Evolutionary conservation across 1,140 invertebrate genomes (phyloP).

Genomic region (Heliconius melpomene): DNA sequence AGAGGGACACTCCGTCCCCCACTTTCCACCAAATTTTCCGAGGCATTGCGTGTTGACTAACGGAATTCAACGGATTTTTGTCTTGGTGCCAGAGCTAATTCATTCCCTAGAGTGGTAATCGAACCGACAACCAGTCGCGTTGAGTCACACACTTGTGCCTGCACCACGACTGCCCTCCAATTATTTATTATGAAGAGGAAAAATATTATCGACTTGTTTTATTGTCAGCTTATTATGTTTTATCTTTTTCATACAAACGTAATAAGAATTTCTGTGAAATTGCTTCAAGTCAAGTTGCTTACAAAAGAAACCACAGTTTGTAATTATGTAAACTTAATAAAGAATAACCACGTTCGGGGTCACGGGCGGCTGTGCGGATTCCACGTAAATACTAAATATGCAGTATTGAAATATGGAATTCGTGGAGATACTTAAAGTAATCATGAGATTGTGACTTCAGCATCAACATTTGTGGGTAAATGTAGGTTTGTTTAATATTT

Average conservation of each 20-base stretch:
- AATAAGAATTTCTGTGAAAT: conserved; percentile 35
- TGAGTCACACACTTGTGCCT: too few relatives aligned
- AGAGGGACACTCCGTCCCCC: too few relatives aligned
- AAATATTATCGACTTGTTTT: not conserved
- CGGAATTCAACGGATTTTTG: too few relatives aligned
- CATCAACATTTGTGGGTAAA: not conserved
- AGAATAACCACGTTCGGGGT: conserved; percentile 39
- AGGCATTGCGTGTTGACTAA: too few relatives aligned
- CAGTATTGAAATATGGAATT: conserved; percentile 6
- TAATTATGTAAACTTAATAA: conserved; percentile 46
- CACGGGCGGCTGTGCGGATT: conserved; percentile 35
- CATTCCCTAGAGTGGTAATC: too few relatives aligned
- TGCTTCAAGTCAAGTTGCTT: conserved; percentile 19
- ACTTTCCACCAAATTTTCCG: too few relatives aligned
- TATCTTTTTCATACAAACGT: conserved; percentile 12
- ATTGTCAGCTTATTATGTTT: conserved; percentile 14
- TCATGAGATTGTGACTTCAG: not conserved
- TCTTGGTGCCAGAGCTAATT: too few relatives aligned
- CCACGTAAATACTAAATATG: conserved; percentile 14
- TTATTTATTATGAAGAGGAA: not conserved
- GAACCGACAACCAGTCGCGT: too few relatives aligned
- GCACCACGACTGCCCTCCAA: too few relatives aligned
- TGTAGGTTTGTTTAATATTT: not conserved
- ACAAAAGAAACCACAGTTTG: conserved; percentile 43
- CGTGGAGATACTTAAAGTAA: not conserved